These are phyloP conservation scores for Darevskia nairensis DNA, from an alignment of 2,797 vertebrate genomes.

Conservation along the genomic window DNA sequence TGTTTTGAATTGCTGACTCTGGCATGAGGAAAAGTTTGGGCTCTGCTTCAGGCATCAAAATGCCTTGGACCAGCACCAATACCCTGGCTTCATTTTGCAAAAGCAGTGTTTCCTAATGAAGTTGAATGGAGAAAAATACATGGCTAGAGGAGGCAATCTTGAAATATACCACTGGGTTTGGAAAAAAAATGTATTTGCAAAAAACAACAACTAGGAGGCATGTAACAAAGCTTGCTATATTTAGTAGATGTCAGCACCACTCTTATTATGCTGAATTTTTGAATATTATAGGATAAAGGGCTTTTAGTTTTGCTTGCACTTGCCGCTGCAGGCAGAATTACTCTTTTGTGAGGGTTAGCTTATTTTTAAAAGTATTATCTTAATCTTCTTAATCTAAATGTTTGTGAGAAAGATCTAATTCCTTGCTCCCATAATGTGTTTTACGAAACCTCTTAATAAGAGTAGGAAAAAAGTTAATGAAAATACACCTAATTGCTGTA, in stretches of 20 bases:
- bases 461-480: neutral
- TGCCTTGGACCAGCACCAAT: neutral
- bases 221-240: neutral
- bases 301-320: neutral
- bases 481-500: neutral
- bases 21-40: neutral
- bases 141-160: neutral
- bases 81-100: neutral
- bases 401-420: neutral
- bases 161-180: neutral
- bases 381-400: constrained; percentile 19
- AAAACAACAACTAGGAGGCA: neutral
- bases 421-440: neutral
- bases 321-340: neutral
- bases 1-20: too few relatives aligned
- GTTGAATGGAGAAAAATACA: neutral
- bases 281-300: neutral
- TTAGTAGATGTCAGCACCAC: neutral
- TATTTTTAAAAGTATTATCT: neutral
- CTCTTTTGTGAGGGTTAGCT: neutral
- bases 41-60: neutral
- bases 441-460: neutral
- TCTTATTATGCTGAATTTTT: neutral
- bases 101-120: neutral
- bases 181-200: neutral